A percentile compares a stretch with the other conserved stretches of the same genome.
Evolutionary conservation across 2,113 vertebrate species (phyloP).

Genomic region (Tricholaema leucomelas): DNA sequence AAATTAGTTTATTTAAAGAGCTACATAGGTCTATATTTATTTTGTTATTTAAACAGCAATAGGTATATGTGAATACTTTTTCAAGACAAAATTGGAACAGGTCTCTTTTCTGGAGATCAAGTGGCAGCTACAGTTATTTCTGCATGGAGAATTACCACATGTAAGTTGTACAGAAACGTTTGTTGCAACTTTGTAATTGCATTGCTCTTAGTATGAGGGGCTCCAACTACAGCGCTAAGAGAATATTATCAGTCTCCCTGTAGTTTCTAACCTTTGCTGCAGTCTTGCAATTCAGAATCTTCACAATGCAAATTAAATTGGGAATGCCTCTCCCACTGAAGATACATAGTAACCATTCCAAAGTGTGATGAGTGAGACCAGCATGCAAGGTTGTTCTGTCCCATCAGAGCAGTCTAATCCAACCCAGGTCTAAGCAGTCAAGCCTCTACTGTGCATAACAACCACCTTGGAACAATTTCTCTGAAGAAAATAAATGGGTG

Average conservation of each 20-base stretch:
- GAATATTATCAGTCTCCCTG: background rate
- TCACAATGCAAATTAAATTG: slow-evolving; percentile 34
- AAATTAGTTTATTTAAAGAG: background rate
- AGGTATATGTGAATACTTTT: background rate
- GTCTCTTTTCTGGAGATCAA: background rate
- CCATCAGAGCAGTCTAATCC: background rate
- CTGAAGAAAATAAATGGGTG: slow-evolving; percentile 36
- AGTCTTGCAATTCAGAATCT: slow-evolving; percentile 24
- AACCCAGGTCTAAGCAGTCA: slow-evolving; percentile 7
- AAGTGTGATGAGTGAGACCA: background rate
- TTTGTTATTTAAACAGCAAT: background rate
- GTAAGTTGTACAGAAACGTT: background rate
- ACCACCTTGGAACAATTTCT: background rate
- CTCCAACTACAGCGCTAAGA: background rate
- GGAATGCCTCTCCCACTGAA: background rate
- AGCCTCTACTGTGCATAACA: background rate
- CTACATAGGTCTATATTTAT: background rate
- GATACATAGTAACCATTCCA: background rate
- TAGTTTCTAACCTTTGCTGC: background rate
- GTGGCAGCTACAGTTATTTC: background rate
- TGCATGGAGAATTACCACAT: background rate
- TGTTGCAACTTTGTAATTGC: slow-evolving; percentile 44
- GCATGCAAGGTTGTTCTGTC: background rate
- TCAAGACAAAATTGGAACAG: background rate
- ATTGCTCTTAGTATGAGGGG: background rate